phyloP scores from a whole-genome alignment of 2,113 vertebrate species.

The Agapornis roseicollis region DNA sequence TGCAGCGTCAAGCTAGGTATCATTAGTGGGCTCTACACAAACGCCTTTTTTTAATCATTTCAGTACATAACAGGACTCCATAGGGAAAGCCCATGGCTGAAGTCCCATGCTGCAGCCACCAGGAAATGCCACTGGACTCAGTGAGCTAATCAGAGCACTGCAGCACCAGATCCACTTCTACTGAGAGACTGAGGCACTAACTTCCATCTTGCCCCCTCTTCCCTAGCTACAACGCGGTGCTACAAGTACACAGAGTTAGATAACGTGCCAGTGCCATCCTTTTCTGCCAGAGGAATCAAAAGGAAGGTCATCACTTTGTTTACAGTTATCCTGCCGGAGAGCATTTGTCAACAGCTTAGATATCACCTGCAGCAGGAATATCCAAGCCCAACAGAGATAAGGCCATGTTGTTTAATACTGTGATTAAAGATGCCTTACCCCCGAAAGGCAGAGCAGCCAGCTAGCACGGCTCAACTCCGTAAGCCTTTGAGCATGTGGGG shows the following conservation, averaged over 20 bases:
- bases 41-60: not conserved
- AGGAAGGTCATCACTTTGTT: constrained; percentile 11
- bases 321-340: constrained; percentile 10
- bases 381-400: constrained; percentile 30
- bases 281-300: not conserved
- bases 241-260: not conserved
- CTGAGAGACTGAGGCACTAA: not conserved
- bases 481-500: not conserved
- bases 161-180: not conserved
- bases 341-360: constrained; percentile 36
- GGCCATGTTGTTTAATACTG: not conserved
- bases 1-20: not conserved
- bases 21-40: not conserved
- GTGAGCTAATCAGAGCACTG: not conserved
- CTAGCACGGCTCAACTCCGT: not conserved
- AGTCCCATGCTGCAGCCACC: accelerated
- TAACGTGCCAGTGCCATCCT: not conserved
- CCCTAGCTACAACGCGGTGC: not conserved
- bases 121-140: accelerated
- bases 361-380: constrained; percentile 54
- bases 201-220: not conserved
- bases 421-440: constrained; percentile 1
- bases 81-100: not conserved
- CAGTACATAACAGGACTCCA: accelerated
- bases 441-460: not conserved